Evolutionary conservation across 1,140 invertebrate genomes (phyloP).

Genomic region (Panagrolaimus sp.): DNA sequence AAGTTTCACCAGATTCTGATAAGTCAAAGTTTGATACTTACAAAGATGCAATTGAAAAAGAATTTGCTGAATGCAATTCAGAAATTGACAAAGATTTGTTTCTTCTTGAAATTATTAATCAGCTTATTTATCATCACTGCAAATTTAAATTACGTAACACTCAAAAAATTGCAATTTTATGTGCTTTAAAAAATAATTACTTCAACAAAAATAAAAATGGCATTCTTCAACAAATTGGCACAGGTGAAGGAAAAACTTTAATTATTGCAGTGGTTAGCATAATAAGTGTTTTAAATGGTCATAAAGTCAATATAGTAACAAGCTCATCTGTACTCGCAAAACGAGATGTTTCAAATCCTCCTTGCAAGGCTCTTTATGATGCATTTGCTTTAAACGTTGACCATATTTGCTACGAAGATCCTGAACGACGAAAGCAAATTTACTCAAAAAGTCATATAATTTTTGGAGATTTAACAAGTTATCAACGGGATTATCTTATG

Average conservation of each 20-base stretch:
- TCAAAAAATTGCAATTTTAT: conserved; percentile 9
- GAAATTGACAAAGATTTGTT: no score
- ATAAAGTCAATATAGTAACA: not conserved
- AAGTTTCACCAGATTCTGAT: no score
- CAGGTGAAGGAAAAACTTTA: not conserved
- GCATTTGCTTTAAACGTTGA: not conserved
- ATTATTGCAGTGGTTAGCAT: not conserved
- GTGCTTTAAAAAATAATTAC: not conserved
- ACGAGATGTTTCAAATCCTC: not conserved
- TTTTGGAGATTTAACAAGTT: conserved; percentile 32
- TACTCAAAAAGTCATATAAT: conserved; percentile 20
- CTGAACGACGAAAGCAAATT: not conserved
- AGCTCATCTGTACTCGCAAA: not conserved
- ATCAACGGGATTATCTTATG: conserved; percentile 30
- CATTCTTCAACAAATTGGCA: not conserved
- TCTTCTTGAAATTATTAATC: no score
- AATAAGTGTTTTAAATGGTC: not conserved
- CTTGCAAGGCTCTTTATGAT: conserved; percentile 23
- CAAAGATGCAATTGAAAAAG: no score
- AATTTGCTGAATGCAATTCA: no score
- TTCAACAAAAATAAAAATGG: not conserved
- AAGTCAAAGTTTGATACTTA: no score
- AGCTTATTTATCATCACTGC: not conserved
- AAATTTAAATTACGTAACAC: not conserved
- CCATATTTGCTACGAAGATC: not conserved